Evolutionary conservation across 1,140 invertebrate species (phyloP), one percentile per base, ranked within the genome.

Genomic region (Musca vetustissima): DNA sequence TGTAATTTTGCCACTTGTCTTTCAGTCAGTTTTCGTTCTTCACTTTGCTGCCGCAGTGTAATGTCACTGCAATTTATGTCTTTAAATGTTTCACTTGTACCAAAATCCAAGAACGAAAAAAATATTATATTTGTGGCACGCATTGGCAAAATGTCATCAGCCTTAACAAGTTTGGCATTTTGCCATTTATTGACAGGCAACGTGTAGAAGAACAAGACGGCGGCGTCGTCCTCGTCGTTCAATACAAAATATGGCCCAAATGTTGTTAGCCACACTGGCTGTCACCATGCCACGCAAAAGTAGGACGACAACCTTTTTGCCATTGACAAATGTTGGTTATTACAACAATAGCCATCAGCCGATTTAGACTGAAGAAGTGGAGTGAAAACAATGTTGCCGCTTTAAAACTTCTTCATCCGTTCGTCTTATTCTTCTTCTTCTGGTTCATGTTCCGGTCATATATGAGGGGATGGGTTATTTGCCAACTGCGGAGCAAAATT

Each of bases 111-210:
- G 6, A 49, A 15, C 6, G 13, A 21, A 52, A 52, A 21, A 21
- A 19, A 21, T 13, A 15, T 0, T 8, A 25, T 2, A 36, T 61
- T n/a, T 32, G 21, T n/a, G 28, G 36, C 11, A 61, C 25, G 25
- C 57, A 61, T 61, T 61, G 57, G 57, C 57, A 61, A 19, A 61
- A 19, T 61, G 57, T 61, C 57, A 61, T 61, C 57, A 61, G 36
- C 57, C 19, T 61, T 36, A 61, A 61, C 57, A 36, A 61, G 19
- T 43, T 61, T 61, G 57, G 57, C 57, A 32, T 61, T 36, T 43
- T 61, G 57, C 57, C 57, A 61, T 36, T 61, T 36, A 36, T 36
- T 36, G 25, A 36, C 57, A 61, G 36, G 19, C 15, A 36, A 13
- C 24, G 28, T 17, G 19, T 0, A 59, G 8, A 1, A 55, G 22